Conservation (phyloP, 2,113 vertebrate genomes). For the Sminthopsis crassicaudata region DNA sequence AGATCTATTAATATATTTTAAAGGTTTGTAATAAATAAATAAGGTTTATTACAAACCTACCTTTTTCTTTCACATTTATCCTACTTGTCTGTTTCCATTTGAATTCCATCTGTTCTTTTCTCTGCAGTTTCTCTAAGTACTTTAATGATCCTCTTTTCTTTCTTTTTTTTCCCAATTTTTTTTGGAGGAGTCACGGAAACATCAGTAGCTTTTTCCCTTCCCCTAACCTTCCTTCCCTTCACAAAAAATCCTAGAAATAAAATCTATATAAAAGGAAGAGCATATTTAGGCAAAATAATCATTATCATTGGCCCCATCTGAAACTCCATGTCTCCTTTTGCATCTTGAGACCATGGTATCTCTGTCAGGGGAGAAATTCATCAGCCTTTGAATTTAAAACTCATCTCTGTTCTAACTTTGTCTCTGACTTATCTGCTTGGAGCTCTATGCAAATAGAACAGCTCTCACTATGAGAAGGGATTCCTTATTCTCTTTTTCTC, state of each 20-base stretch:
- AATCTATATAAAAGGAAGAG: not conserved
- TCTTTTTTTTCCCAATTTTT: too few species aligned
- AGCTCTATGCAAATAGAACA: not conserved
- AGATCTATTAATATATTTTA: not conserved
- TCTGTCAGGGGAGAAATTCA: not conserved
- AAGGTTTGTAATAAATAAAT: not conserved
- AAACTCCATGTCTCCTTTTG: not conserved
- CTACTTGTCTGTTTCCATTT: not conserved
- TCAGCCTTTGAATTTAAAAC: not conserved
- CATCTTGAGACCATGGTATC: not conserved
- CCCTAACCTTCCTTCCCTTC: rapidly evolving
- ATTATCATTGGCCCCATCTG: not conserved
- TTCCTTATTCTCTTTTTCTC: not conserved
- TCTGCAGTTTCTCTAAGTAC: not conserved
- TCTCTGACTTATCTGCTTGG: not conserved
- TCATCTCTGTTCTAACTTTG: not conserved
- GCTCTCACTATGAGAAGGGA: not conserved
- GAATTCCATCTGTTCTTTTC: not conserved
- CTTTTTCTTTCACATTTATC: not conserved
- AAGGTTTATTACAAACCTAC: too few species aligned
- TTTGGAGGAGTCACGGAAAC: not conserved
- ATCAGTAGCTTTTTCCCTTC: not conserved
- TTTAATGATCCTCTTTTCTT: not conserved
- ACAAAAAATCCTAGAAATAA: not conserved
- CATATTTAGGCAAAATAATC: not conserved